A percentile compares a stretch with the other conserved stretches of the same genome.
Evolutionary conservation across 2,113 vertebrate genomes (phyloP).

Genomic region (Paradoxurus hermaphroditus): DNA sequence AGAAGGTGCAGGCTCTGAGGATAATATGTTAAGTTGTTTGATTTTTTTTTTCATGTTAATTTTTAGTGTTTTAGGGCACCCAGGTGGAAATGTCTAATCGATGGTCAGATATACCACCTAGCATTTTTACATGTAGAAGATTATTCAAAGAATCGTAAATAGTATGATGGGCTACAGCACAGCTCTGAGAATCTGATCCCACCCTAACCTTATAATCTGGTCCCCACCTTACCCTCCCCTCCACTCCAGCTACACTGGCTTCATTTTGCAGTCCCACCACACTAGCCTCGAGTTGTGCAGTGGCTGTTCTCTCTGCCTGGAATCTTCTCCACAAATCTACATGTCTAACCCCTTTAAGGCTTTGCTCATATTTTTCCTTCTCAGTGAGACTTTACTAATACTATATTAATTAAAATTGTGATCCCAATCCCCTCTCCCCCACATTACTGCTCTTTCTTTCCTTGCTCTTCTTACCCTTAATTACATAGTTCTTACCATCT

Average conservation of each 20-base stretch:
- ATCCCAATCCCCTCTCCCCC: background rate
- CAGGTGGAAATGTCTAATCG: background rate
- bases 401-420: background rate
- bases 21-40: background rate
- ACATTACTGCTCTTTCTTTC: background rate
- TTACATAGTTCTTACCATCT: background rate
- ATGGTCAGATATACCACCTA: background rate
- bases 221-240: accelerated
- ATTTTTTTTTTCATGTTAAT: background rate
- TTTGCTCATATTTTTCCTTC: background rate
- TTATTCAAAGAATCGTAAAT: background rate
- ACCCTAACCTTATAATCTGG: background rate
- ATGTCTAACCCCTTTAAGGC: background rate
- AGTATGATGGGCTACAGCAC: background rate
- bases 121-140: background rate
- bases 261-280: background rate
- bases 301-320: background rate
- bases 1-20: background rate
- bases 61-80: background rate
- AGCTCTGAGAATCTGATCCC: background rate
- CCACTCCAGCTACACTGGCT: background rate
- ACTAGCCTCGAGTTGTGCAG: background rate
- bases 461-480: background rate
- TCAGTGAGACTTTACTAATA: background rate
- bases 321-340: background rate